These are phyloP conservation scores for Trissolcus basalis DNA, from an alignment of 1,140 invertebrate species.

Conservation along the genomic window DNA sequence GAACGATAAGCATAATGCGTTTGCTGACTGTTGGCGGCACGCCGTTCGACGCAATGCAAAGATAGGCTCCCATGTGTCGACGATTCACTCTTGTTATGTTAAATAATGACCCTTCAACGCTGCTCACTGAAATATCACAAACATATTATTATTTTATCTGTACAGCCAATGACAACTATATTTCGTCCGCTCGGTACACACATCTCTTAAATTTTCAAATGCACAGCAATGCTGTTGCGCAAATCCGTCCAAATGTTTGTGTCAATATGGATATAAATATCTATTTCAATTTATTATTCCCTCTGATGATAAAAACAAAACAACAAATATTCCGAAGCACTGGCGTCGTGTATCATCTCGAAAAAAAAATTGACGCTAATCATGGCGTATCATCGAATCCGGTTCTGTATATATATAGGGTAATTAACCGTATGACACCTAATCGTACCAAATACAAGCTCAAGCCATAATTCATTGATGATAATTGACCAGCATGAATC, in stretches of 20 bases:
- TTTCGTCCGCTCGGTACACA: too few relatives aligned
- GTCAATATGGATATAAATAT: too few relatives aligned
- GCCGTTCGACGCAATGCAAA: conserved; percentile 91
- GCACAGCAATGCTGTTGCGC: too few relatives aligned
- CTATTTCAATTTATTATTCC: too few relatives aligned
- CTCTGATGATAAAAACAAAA: too few relatives aligned
- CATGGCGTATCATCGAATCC: too few relatives aligned
- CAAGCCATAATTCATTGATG: conserved; percentile 56
- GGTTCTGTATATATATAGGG: conserved; percentile 24
- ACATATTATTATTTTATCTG: conserved; percentile 16
- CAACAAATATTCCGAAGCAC: too few relatives aligned
- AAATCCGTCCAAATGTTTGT: too few relatives aligned
- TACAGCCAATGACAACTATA: not conserved
- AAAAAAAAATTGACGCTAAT: too few relatives aligned
- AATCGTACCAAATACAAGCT: conserved; percentile 59
- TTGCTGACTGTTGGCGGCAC: conserved; percentile 92
- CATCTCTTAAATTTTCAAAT: too few relatives aligned
- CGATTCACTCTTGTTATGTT: conserved; percentile 88
- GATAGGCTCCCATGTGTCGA: conserved; percentile 91
- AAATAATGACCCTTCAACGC: conserved; percentile 84
- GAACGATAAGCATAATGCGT: conserved; percentile 89
- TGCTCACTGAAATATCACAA: conserved; percentile 77
- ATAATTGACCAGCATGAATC: conserved; percentile 64
- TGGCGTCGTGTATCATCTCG: too few relatives aligned
- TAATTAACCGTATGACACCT: conserved; percentile 61